phyloP scores from a whole-genome alignment of 2,797 vertebrate genomes.

The Varecia variegata region DNA sequence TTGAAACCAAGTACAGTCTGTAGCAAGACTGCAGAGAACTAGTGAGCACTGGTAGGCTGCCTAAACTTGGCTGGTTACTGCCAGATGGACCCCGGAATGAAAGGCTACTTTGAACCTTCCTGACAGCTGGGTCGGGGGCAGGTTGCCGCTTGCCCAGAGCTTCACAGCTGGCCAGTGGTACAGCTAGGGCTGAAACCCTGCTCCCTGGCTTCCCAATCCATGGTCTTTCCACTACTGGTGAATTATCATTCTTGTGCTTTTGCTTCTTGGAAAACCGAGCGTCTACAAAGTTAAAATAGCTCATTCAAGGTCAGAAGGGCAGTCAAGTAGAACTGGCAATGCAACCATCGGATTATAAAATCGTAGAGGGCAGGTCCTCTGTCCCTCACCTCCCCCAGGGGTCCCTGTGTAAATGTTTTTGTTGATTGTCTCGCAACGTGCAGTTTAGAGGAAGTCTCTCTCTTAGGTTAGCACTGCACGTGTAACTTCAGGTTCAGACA shows the following conservation, averaged over 20 bases:
- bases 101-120: not conserved
- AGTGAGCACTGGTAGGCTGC: not conserved
- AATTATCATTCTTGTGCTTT: constrained; percentile 10
- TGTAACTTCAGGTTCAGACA: not conserved
- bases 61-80: not conserved
- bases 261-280: constrained; percentile 57
- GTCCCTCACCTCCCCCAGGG: not conserved
- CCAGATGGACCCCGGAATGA: not conserved
- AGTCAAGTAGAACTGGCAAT: constrained; percentile 23
- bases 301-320: constrained; percentile 55
- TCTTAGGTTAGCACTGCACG: not conserved
- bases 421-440: constrained; percentile 34
- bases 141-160: not conserved
- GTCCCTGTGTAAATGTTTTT: constrained; percentile 10
- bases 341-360: not conserved
- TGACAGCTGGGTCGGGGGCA: not conserved
- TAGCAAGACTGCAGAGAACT: not conserved
- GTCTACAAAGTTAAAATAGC: constrained; percentile 61
- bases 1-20: not conserved
- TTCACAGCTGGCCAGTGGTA: not conserved
- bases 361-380: not conserved
- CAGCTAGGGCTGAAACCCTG: not conserved
- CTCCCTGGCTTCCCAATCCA: not conserved
- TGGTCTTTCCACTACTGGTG: not conserved
- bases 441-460: not conserved